phyloP scores from a whole-genome alignment of 2,888 invertebrate species.

The Drosophila quinaria region DNA sequence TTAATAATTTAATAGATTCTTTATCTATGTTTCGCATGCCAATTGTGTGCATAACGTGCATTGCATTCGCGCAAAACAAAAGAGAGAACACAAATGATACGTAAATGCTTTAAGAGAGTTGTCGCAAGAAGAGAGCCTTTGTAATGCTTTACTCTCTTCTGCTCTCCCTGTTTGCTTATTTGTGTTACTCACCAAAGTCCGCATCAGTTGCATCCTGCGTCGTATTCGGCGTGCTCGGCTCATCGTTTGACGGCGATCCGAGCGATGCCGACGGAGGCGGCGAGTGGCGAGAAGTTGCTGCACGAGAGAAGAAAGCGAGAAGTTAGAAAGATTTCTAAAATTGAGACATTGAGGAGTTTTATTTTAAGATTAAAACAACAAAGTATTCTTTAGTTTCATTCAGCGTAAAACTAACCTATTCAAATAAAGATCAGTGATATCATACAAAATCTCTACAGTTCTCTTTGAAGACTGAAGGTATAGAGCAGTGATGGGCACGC shows the following conservation, averaged over 20 bases:
- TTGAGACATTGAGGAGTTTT: background rate
- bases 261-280: conserved; percentile 55
- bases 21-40: conserved; percentile 43
- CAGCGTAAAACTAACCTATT: background rate
- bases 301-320: background rate
- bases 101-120: conserved; percentile 40
- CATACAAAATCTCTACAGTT: background rate
- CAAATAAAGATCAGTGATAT: background rate
- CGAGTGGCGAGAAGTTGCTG: conserved; percentile 74
- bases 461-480: too few species aligned
- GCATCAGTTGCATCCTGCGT: conserved; percentile 62
- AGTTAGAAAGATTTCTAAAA: background rate
- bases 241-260: conserved; percentile 51
- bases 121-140: conserved; percentile 29
- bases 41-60: conserved; percentile 51
- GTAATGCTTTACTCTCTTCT: conserved; percentile 4
- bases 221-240: conserved; percentile 73
- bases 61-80: conserved; percentile 59
- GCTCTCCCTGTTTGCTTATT: background rate
- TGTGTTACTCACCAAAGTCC: conserved; percentile 82
- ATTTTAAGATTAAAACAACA: background rate
- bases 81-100: conserved; percentile 39
- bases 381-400: too few species aligned
- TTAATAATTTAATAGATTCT: conserved; percentile 10
- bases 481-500: background rate